Conservation (phyloP, 1,140 invertebrate species). For the Pararge aegeria region DNA sequence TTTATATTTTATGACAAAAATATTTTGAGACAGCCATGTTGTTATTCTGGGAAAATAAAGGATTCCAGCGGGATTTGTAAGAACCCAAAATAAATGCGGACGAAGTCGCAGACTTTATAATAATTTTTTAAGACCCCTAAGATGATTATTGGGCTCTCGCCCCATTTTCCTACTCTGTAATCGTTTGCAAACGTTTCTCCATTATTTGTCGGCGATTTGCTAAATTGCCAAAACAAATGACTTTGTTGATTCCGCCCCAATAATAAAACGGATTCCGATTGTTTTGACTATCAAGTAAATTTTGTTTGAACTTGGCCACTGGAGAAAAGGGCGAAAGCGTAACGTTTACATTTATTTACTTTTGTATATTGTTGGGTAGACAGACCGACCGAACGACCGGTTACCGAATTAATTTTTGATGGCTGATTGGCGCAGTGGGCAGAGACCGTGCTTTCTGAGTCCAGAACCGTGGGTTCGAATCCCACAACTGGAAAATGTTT, state of each 20-base stretch:
- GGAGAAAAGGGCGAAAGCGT: not conserved
- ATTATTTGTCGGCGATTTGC: slow-evolving; percentile 10
- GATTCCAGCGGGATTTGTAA: no score
- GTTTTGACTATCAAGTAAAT: not conserved
- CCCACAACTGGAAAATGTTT: no score
- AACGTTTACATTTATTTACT: not conserved
- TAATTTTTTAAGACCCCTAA: no score
- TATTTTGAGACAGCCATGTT: no score
- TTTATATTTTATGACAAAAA: no score
- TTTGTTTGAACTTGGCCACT: not conserved
- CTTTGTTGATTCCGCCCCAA: slow-evolving; percentile 7
- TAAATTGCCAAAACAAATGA: slow-evolving; percentile 12
- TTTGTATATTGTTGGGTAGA: not conserved
- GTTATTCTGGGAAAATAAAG: no score
- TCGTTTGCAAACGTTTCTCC: slow-evolving; percentile 7
- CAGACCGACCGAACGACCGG: no score
- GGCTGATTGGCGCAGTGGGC: no score
- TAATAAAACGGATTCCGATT: slow-evolving; percentile 9
- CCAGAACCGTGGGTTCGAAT: no score
- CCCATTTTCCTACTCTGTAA: not conserved
- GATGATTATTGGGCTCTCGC: not conserved
- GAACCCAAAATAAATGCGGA: no score
- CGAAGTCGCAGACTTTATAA: not conserved
- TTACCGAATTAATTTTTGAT: no score
- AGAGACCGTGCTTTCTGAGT: no score